Evolutionary conservation across 2,797 vertebrate species (phyloP), one percentile per base, ranked within the genome.

Genomic region (Premnoplex brunnescens): DNA sequence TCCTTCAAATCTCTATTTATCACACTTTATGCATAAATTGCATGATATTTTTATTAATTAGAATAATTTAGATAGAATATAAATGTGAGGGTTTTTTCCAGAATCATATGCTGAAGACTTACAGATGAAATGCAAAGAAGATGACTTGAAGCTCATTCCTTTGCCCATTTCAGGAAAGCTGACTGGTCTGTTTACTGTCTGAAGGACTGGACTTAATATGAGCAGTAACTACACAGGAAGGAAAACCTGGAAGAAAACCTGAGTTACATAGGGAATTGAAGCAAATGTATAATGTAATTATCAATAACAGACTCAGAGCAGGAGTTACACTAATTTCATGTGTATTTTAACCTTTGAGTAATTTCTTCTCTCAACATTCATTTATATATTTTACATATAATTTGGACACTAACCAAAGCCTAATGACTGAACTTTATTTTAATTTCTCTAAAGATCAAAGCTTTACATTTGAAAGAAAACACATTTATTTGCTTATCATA

Each of bases 381-480:
- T 93, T 73, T 93, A 93, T 95, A 73, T 95, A 75, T 78, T 94
- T 96, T 92, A 95, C 91, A 90, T 92, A 95, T 81, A 95, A 96
- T 93, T 94, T 97, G 88, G 92, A 95, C 88, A 89, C 87, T 96
- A 97, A 93, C 92, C 92, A 97, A 96, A 96, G 58, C 48, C 86
- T 96, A 96, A 97, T 96, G 91, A 95, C 32, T 88, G 56, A 90
- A 88, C 54, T 95, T 93, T 92, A 96, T 95, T 89, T 96, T 96
- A 95, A 97, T 95, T 96, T 97, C 94, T 95, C 18, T 34, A 95
- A 95, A 58, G 39, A 97, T 94, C 75, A 95, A 93, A 94, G 71
- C 62, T 96, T 83, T 96, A 96, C 30, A 24, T 88, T 73, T 95
- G 60, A 91, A 62, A 91, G 23, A 23, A 46, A 64, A 78, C 21